Conservation (phyloP, 2,113 vertebrate genomes). For the Dipodomys merriami region DNA sequence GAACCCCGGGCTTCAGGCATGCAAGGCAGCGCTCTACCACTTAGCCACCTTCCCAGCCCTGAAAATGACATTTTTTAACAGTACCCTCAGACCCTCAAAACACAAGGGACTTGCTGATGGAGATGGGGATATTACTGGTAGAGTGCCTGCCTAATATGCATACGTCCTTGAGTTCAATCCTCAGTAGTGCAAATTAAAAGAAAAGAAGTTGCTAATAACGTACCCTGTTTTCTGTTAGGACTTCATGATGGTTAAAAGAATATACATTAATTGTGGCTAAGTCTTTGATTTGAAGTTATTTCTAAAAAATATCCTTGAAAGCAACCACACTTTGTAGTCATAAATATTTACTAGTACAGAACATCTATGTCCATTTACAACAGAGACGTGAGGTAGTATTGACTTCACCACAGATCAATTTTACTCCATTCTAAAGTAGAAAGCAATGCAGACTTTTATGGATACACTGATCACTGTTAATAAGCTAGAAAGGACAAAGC, state of each 20-base stretch:
- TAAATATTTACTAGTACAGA: conserved; percentile 22
- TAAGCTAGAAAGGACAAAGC: background rate
- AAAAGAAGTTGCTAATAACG: background rate
- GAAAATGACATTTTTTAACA: too few relatives aligned
- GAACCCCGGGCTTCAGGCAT: too few relatives aligned
- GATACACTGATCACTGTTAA: background rate
- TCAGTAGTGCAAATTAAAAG: background rate
- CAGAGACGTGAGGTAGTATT: background rate
- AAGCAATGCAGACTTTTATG: background rate
- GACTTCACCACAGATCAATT: background rate
- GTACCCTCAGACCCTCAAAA: background rate
- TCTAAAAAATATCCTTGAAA: conserved; percentile 11
- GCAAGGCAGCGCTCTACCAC: too few relatives aligned
- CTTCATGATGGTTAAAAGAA: background rate
- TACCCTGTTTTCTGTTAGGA: background rate
- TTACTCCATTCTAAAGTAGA: background rate
- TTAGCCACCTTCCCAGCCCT: too few relatives aligned
- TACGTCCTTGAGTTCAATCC: background rate
- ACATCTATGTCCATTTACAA: background rate
- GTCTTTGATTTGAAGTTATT: conserved; percentile 30
- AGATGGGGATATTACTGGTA: background rate
- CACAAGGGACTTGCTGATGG: background rate
- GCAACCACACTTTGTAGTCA: conserved; percentile 11
- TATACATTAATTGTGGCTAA: background rate
- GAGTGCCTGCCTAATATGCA: background rate